Evolutionary conservation across 2,113 vertebrate genomes (phyloP), one percentile per base, ranked within the genome.

Genomic region (Gulo gulo): DNA sequence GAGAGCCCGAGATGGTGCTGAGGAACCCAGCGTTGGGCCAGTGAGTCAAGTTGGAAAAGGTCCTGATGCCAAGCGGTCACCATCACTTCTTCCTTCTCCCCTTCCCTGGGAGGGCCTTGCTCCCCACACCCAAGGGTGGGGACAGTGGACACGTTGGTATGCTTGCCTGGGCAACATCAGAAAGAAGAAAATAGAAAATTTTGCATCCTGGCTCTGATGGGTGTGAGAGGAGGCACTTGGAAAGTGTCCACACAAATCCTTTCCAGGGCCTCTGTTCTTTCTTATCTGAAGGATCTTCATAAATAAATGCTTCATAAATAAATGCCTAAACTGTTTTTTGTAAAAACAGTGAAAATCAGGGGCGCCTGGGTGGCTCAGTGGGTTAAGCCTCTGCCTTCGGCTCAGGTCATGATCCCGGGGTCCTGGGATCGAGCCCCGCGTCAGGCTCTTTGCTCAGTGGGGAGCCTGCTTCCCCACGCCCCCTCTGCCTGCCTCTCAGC

Each of bases 11-110:
- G 80, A 15, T 13, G 16, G 4, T 45, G 45, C 24, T 39, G 6
- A 74, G 34, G 23, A 71, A 42, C 39, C 23, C 73, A 52, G 1
- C 7, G 11, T 3, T 0, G 6, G 55, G 20, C 7, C 20, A 57
- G 20, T 23, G 20, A 57, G 55, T 4, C 23, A 45, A 92, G 20
- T 36, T 42, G 31, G 26, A 21, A 57, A 39, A 63, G 16, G 45
- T 13, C 5, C 1, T 36, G 9, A 21, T 10, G 10, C 6, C 4
- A 8, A 9, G 6, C 34, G 2, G 4, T 31, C n/a, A 21, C 11
- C 0, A 0, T 12, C 6, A 42, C 34, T 6, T 26, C 15, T 34
- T 47, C 42, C 29, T 39, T 23, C 59, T 9, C 55, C 61, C 47
- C 23, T 6, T 6, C 3, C 92, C 42, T 52, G 4, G 11, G 34